Conservation (phyloP, 1,140 invertebrate genomes). For the Drosophila obscura region DNA sequence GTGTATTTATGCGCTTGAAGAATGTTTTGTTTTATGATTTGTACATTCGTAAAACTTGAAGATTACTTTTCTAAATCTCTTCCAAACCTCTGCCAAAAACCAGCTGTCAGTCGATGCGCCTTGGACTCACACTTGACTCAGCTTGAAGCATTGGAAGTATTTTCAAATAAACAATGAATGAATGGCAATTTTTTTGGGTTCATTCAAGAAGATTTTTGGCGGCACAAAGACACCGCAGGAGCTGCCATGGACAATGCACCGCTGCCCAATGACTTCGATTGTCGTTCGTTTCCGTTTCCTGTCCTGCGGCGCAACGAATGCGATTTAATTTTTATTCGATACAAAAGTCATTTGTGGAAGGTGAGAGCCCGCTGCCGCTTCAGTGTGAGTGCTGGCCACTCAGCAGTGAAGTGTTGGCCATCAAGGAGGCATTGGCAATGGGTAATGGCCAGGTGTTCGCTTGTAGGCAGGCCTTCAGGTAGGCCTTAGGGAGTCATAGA, state of each 20-base stretch:
- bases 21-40: no score
- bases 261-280: slow-evolving; percentile 20
- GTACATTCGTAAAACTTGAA: no score
- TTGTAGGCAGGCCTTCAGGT: slow-evolving; percentile 20
- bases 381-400: slow-evolving; percentile 48
- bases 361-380: slow-evolving; percentile 12
- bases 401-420: slow-evolving; percentile 54
- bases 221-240: slow-evolving; percentile 61
- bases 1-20: no score
- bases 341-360: slow-evolving; percentile 60
- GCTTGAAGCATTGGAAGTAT: slow-evolving; percentile 56
- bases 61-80: no score
- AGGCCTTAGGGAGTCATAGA: slow-evolving; percentile 4
- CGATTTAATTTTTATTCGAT: slow-evolving; percentile 68
- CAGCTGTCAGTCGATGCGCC: slow-evolving; percentile 44
- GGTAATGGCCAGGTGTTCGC: slow-evolving; percentile 57
- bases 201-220: slow-evolving; percentile 58
- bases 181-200: slow-evolving; percentile 35
- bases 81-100: not conserved
- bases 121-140: slow-evolving; percentile 20
- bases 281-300: slow-evolving; percentile 70
- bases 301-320: slow-evolving; percentile 71
- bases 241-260: slow-evolving; percentile 20
- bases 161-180: slow-evolving; percentile 4
- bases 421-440: no score